Base-by-base conservation (phyloP, 2,888 invertebrate species). In the Leptothorax acervorum region DNA sequence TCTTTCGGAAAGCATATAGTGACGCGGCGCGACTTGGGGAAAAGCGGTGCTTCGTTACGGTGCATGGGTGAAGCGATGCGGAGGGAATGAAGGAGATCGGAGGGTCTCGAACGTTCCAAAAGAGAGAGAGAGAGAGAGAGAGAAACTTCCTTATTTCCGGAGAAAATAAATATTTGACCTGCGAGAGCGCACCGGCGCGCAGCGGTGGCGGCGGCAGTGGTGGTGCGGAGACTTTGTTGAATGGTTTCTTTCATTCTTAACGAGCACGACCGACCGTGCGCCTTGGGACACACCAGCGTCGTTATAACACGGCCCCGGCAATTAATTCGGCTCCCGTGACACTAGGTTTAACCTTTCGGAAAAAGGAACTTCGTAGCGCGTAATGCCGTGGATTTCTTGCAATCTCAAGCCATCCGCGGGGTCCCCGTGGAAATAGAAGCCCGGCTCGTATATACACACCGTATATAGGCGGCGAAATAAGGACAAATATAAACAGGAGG, bases 181-280 rank as follows among this genome's bases (percentile, higher is more conserved):
- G 60, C 48, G 85, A 73, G 55, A 75, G 48, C 18, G 78, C 65
- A 45, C 73, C 48, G 66, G 60, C 18, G 66, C 75, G 35, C 15
- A 6, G 42, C 11, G 48, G n/a, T 15, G 73, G 35, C 5, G 35
- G 35, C 3, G 57, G 3, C 57, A 35, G 35, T 35, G 78, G 42
- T 35, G 82, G 39, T 63, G 75, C 74, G 71, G 79, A 68, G 86
- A 86, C 83, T 84, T 81, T 66, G 83, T 75, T 87, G 87, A 92
- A 92, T 91, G 89, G 89, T 88, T 92, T 88, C 90, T 91, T 91
- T 90, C 90, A 89, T 90, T 92, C 89, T 91, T 89, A 88, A 90
- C 90, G 90, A 91, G 88, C 76, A 79, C 85, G 63, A 84, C 83
- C 60, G 31, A 39, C 35, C 45, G 45, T n/a, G 62, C 86, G 55